Evolutionary conservation across 2,797 vertebrate species (phyloP).

Genomic region (Myiotriccus ornatus): DNA sequence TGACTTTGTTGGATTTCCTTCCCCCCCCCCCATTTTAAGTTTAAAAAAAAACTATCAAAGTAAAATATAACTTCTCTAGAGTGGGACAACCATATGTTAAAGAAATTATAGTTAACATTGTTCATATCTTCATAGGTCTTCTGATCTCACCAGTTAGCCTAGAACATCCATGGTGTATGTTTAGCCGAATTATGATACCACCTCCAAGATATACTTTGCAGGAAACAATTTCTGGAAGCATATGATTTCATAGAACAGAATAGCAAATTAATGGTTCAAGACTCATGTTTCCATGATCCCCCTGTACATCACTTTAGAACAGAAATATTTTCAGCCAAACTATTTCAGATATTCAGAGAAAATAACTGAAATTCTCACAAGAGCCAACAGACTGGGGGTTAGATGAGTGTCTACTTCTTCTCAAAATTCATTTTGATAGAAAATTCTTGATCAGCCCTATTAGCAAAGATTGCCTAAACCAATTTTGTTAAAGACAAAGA

Average conservation of each 20-base stretch:
- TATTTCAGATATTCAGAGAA: not conserved
- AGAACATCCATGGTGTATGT: not conserved
- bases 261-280: not conserved
- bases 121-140: not conserved
- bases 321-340: not conserved
- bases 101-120: not conserved
- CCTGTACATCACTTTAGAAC: not conserved
- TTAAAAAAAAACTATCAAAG: not conserved
- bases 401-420: not conserved
- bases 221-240: not conserved
- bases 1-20: accelerated
- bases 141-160: not conserved
- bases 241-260: not conserved
- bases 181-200: not conserved
- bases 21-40: not conserved
- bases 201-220: not conserved
- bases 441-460: not conserved
- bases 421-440: not conserved
- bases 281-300: not conserved
- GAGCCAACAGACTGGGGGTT: accelerated
- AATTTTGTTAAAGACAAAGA: not conserved
- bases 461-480: not conserved
- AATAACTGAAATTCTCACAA: not conserved
- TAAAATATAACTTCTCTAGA: not conserved
- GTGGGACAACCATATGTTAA: not conserved